phyloP scores from a whole-genome alignment of 2,888 invertebrate genomes.

The Patella pellucida region DNA sequence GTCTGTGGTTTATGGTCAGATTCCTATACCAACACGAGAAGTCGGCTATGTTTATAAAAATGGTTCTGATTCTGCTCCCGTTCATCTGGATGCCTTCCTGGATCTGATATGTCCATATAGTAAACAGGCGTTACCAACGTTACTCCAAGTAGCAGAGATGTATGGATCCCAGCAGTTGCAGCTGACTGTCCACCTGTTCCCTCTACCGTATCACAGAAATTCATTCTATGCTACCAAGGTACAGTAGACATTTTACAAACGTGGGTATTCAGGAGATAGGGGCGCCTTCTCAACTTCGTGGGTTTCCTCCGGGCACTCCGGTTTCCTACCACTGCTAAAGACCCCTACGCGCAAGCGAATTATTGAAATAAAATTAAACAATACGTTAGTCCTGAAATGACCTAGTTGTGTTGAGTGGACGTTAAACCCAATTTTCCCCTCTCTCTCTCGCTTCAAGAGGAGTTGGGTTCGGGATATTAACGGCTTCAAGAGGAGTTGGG shows the following conservation, averaged over 20 bases:
- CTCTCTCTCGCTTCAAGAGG: too few relatives aligned
- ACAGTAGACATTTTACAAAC: slow-evolving; percentile 22
- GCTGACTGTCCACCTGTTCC: slow-evolving; percentile 55
- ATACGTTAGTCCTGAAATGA: too few relatives aligned
- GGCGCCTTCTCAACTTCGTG: too few relatives aligned
- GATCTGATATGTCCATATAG: slow-evolving; percentile 62
- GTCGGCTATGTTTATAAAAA: slow-evolving; percentile 52
- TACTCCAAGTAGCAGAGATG: slow-evolving; percentile 48
- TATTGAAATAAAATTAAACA: too few relatives aligned
- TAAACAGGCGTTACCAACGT: slow-evolving; percentile 43
- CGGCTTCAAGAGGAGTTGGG: too few relatives aligned
- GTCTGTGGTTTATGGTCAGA: slow-evolving; percentile 25
- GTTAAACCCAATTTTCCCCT: too few relatives aligned
- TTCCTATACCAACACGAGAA: slow-evolving; percentile 50
- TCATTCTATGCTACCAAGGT: slow-evolving; percentile 55
- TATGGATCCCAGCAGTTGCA: slow-evolving; percentile 49
- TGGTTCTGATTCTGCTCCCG: slow-evolving; percentile 41
- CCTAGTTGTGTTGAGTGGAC: too few relatives aligned
- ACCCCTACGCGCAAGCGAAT: too few relatives aligned
- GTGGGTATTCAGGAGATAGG: too few relatives aligned
- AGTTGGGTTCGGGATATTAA: too few relatives aligned
- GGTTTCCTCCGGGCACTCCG: too few relatives aligned
- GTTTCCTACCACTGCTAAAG: too few relatives aligned
- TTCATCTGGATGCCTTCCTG: slow-evolving; percentile 55
- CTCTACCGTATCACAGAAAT: slow-evolving; percentile 63